Percentiles rank a stretch among this genome's conserved stretches.
Evolutionary conservation across 2,797 vertebrate species (phyloP).

Genomic region (Lepidocolaptes lacrymiger): DNA sequence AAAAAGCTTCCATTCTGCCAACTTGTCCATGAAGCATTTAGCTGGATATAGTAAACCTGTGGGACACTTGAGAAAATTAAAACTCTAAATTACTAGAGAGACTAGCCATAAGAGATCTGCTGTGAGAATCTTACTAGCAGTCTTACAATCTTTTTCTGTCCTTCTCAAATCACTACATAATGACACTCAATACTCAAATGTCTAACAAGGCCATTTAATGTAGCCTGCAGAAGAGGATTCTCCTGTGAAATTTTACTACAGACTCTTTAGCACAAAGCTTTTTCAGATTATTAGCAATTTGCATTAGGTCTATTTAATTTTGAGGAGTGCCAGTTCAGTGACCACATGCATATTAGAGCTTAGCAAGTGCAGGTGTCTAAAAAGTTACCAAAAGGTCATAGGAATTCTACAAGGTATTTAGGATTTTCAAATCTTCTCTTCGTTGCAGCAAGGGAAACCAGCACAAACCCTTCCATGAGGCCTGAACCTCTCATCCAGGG

Average conservation of each 20-base stretch:
- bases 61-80: slow-evolving; percentile 67
- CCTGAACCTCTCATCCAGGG: not conserved
- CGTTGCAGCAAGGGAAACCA: slow-evolving; percentile 14
- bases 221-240: slow-evolving; percentile 52
- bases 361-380: slow-evolving; percentile 35
- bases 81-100: slow-evolving; percentile 61
- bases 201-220: slow-evolving; percentile 65
- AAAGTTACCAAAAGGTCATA: slow-evolving; percentile 67
- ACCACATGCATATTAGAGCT: slow-evolving; percentile 44
- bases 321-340: slow-evolving; percentile 58
- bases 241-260: slow-evolving; percentile 69
- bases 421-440: slow-evolving; percentile 44
- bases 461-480: not conserved
- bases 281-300: slow-evolving; percentile 62
- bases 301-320: slow-evolving; percentile 65
- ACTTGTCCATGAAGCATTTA: slow-evolving; percentile 34
- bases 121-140: slow-evolving; percentile 49
- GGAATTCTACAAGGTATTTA: slow-evolving; percentile 47
- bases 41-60: slow-evolving; percentile 59
- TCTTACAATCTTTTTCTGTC: slow-evolving; percentile 62
- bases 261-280: slow-evolving; percentile 64
- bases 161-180: slow-evolving; percentile 64
- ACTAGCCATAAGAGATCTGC: slow-evolving; percentile 61
- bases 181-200: slow-evolving; percentile 61
- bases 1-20: slow-evolving; percentile 48